Conservation (phyloP, 2,113 vertebrate genomes). For the Saimiri boliviensis region DNA sequence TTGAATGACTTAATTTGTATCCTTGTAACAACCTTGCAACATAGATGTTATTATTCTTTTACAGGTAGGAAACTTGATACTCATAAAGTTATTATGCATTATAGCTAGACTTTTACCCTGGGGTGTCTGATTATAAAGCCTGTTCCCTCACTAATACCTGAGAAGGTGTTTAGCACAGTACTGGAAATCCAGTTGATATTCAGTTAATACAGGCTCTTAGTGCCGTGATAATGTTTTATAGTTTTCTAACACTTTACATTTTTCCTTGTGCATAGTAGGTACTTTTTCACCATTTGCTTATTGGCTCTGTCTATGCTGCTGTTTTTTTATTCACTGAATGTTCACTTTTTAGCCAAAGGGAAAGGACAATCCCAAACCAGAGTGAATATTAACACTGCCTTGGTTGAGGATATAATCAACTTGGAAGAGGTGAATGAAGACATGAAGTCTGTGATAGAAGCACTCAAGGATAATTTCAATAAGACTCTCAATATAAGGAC, state of each 20-base stretch:
- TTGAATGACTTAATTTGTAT: conserved; percentile 32
- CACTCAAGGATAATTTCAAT: conserved; percentile 94
- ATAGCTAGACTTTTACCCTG: neutral
- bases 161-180: neutral
- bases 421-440: conserved; percentile 90
- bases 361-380: conserved; percentile 90
- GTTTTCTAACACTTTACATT: neutral
- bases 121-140: neutral
- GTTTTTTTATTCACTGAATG: neutral
- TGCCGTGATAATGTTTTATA: neutral
- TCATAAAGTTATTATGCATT: neutral
- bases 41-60: neutral
- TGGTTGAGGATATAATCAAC: conserved; percentile 94
- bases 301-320: conserved; percentile 19
- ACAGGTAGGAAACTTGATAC: neutral
- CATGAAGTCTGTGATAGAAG: conserved; percentile 88
- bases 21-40: neutral
- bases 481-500: conserved; percentile 94
- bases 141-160: neutral
- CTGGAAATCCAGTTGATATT: neutral
- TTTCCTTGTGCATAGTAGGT: neutral
- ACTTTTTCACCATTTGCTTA: conserved; percentile 20
- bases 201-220: neutral
- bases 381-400: conserved; percentile 91
- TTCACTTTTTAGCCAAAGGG: conserved; percentile 88